Conservation (phyloP, 2,113 vertebrate species). For the Leptobrachium ailaonicum region DNA sequence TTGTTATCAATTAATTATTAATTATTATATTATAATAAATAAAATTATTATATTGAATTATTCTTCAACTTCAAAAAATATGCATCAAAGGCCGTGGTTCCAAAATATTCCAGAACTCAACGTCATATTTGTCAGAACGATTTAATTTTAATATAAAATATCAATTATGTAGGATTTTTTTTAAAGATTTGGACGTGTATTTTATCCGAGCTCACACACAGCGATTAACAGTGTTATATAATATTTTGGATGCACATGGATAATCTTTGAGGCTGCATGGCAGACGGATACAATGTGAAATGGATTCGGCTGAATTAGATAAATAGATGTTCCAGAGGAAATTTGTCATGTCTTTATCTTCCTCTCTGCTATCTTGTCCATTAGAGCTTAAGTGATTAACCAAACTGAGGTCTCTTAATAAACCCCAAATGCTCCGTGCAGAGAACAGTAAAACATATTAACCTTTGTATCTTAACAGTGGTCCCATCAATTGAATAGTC, state of each 20-base stretch:
- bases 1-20: no score
- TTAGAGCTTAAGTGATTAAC: slow-evolving; percentile 48
- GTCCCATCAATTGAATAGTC: slow-evolving; percentile 42
- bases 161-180: no score
- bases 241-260: neutral
- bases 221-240: no score
- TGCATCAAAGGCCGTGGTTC: no score
- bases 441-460: slow-evolving; percentile 48
- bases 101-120: no score
- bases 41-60: no score
- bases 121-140: no score
- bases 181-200: no score
- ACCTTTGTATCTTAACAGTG: slow-evolving; percentile 49
- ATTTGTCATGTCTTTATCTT: slow-evolving; percentile 12
- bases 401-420: slow-evolving; percentile 47
- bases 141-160: no score
- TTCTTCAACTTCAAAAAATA: no score
- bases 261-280: neutral
- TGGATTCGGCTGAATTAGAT: slow-evolving; percentile 2
- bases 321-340: slow-evolving; percentile 26
- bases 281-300: neutral
- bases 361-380: slow-evolving; percentile 19
- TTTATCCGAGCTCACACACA: no score
- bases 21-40: no score
- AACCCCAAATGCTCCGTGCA: slow-evolving; percentile 27